Percentiles rank a stretch among this genome's conserved stretches.
These are phyloP conservation scores for Scrobipalpa atriplicella DNA, from an alignment of 2,888 invertebrate genomes.

Conservation along the genomic window DNA sequence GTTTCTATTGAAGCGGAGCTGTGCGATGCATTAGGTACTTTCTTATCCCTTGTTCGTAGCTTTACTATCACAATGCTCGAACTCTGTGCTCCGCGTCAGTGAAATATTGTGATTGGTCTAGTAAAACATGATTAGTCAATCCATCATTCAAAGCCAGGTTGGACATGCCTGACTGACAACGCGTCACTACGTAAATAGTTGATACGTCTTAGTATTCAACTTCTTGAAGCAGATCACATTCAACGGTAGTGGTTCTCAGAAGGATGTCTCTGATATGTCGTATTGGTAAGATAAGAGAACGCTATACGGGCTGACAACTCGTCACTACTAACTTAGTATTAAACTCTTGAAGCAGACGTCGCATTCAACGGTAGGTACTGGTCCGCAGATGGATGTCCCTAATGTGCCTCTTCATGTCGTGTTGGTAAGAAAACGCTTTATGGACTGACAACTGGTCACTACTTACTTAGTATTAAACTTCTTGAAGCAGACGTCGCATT, in stretches of 20 bases:
- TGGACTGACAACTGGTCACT: constrained; percentile 35
- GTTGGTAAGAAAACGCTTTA: constrained; percentile 70
- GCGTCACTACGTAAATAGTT: constrained; percentile 49
- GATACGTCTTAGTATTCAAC: constrained; percentile 77
- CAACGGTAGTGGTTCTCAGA: constrained; percentile 68
- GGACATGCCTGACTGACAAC: neutral
- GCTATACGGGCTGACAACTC: constrained; percentile 48
- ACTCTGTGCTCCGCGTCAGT: too few species aligned
- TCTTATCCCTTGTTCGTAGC: too few species aligned
- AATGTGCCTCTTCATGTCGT: constrained; percentile 71
- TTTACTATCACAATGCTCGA: too few species aligned
- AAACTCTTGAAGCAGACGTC: constrained; percentile 71
- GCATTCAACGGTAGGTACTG: constrained; percentile 69
- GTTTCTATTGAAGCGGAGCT: too few species aligned
- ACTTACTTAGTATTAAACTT: constrained; percentile 76
- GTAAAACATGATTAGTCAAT: too few species aligned
- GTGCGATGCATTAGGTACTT: too few species aligned
- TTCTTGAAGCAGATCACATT: constrained; percentile 75
- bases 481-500: constrained; percentile 72
- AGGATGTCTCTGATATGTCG: constrained; percentile 72
- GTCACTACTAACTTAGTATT: constrained; percentile 67
- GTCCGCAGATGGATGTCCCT: constrained; percentile 73
- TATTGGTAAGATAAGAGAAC: constrained; percentile 71
- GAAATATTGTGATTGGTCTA: too few species aligned
- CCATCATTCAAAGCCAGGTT: too few species aligned